Evolutionary conservation across 2,888 invertebrate genomes (phyloP), one percentile per base, ranked within the genome.

Genomic region (Meteorus cinctellus): DNA sequence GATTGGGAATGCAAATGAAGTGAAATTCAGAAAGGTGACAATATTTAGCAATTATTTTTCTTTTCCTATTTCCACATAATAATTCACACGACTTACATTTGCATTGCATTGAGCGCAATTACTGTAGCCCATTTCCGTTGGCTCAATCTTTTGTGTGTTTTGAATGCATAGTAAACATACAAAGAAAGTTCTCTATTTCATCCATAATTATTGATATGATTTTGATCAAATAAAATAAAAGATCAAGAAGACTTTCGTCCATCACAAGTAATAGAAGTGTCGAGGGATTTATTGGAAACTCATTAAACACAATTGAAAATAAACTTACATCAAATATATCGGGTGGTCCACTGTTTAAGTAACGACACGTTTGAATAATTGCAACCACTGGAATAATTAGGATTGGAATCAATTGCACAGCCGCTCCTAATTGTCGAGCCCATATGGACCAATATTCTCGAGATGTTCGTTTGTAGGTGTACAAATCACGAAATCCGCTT

Each of bases 281-380:
- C 16, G 27, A 67, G 10, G 27, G 60, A 14, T 59, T 31, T 1
- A 67, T 24, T 10, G 70, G 27, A 10, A 48, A 65, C 71, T 70
- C 12, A 48, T 55, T 8, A 48, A 67, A 73, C 27, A 31, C n/a
- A 65, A 4, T 31, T n/a, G 36, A 67, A 65, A 34, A 73, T 59
- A 78, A 71, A 90, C 93, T 93, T 90, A 97, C 96, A 88, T 97
- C 96, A 74, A 96, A 92, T 84, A 97, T 94, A 90, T 97, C 96
- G 0, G 95, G 93, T n/a, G 96, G 96, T 45, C 96, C 96, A 80
- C 92, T 94, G 81, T 94, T 94, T 83, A 97, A 91, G 89, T 96
- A 97, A 67, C 95, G 92, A 85, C 93, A 94, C 75, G 94, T 94
- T 81, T 94, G 94, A 72, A 95, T 91, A 82, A 95, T 92, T 1